These are phyloP conservation scores for Leucoma salicis DNA, from an alignment of 2,888 invertebrate genomes.

Conservation along the genomic window DNA sequence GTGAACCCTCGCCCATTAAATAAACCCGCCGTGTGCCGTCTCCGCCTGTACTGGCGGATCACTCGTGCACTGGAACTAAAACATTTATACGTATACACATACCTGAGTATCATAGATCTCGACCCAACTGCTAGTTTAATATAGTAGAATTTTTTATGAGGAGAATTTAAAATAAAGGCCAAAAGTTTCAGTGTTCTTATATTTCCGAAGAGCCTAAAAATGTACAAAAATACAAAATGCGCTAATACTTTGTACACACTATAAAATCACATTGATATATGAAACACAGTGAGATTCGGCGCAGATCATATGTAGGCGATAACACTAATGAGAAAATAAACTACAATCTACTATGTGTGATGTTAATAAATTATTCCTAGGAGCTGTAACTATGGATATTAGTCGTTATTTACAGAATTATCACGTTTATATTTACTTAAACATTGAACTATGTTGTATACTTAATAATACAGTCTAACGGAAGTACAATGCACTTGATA, in stretches of 20 bases:
- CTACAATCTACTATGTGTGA: conserved; percentile 41
- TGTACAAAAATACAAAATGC: conserved; percentile 69
- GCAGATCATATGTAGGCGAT: conserved; percentile 11
- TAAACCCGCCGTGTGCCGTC: no score
- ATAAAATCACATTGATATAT: conserved; percentile 17
- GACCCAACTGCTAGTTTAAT: no score
- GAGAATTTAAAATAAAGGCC: conserved; percentile 21
- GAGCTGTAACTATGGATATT: conserved; percentile 22
- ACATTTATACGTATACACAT: no score
- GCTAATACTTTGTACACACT: conserved; percentile 6
- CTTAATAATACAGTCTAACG: conserved; percentile 36
- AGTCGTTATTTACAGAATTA: conserved; percentile 39
- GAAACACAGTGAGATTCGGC: conserved; percentile 27
- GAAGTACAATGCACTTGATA: conserved; percentile 58
- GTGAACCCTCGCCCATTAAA: no score
- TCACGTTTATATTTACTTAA: conserved; percentile 17
- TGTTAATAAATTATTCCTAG: conserved; percentile 43
- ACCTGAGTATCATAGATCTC: no score
- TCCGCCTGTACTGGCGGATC: no score
- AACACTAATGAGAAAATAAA: background rate
- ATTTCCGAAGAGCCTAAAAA: conserved; percentile 73
- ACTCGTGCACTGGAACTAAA: no score
- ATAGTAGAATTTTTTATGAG: no score
- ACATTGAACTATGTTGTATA: conserved; percentile 21
- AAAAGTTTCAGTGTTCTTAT: conserved; percentile 32